These are phyloP conservation scores for Menidia menidia DNA, from an alignment of 2,797 vertebrate genomes.

Conservation along the genomic window DNA sequence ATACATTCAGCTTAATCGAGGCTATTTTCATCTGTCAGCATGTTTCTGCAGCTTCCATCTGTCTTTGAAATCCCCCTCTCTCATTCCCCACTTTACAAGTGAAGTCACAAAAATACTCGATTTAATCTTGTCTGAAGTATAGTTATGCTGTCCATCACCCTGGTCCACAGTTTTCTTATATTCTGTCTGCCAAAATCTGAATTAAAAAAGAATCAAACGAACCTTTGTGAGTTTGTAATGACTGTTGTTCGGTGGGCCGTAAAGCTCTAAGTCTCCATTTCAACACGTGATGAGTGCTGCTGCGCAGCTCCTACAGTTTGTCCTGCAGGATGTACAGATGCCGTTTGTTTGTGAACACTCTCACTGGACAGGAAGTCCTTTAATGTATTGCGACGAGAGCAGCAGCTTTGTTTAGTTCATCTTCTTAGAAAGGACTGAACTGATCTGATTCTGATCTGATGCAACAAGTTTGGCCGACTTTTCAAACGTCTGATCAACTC, in stretches of 20 bases:
- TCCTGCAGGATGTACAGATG: constrained; percentile 49
- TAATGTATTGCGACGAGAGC: constrained; percentile 8
- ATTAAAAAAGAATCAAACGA: neutral
- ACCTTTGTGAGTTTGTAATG: neutral
- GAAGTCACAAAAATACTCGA: neutral
- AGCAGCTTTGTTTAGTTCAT: neutral
- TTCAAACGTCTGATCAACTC: neutral
- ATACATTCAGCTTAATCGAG: too few relatives aligned
- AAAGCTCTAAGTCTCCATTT: constrained; percentile 11
- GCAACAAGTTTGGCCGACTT: neutral
- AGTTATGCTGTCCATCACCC: neutral
- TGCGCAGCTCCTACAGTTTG: constrained; percentile 29
- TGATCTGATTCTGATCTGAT: neutral
- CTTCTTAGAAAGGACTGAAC: neutral
- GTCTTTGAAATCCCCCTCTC: neutral
- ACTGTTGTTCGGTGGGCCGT: neutral
- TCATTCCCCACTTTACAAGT: neutral
- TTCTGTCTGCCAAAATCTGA: neutral
- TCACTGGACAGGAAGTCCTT: constrained; percentile 53
- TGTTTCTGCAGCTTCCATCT: too few relatives aligned
- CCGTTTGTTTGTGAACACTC: constrained; percentile 44
- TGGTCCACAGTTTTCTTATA: neutral
- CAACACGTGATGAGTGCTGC: constrained; percentile 20
- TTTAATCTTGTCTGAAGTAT: neutral
- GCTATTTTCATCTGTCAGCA: too few relatives aligned